Conservation (phyloP, 2,797 vertebrate species). For the Fistularia commersonii region DNA sequence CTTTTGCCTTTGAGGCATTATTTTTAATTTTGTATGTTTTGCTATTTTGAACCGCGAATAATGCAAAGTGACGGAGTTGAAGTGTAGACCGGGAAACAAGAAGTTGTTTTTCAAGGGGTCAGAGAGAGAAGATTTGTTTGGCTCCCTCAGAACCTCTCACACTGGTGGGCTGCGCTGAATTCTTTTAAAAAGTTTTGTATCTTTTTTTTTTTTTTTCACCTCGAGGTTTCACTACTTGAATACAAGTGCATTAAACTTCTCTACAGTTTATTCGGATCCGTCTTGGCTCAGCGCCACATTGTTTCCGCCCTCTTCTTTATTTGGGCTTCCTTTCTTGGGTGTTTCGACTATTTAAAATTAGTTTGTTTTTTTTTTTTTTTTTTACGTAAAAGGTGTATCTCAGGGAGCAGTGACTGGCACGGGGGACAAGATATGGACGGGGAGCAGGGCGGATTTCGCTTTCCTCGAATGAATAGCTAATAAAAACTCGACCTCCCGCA, state of each 20-base stretch:
- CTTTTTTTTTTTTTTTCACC: conserved; percentile 26
- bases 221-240: conserved; percentile 47
- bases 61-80: too few species aligned
- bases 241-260: conserved; percentile 29
- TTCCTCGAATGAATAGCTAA: background rate
- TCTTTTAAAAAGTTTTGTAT: conserved; percentile 20
- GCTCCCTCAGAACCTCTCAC: conserved; percentile 12
- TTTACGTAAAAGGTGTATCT: background rate
- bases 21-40: too few species aligned
- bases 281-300: conserved; percentile 14
- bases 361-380: conserved; percentile 9
- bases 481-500: conserved; percentile 1
- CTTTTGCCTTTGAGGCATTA: too few species aligned
- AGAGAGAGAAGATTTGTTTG: conserved; percentile 2
- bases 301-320: conserved; percentile 30
- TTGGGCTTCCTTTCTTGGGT: conserved; percentile 6
- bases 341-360: background rate
- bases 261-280: conserved; percentile 7
- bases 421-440: conserved; percentile 4
- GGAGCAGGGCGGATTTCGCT: background rate
- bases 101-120: background rate
- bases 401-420: background rate
- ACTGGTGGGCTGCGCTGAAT: background rate
- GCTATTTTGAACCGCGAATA: too few species aligned
- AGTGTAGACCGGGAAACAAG: too few species aligned